phyloP scores from a whole-genome alignment of 2,888 invertebrate species.

The Cenopis cana region DNA sequence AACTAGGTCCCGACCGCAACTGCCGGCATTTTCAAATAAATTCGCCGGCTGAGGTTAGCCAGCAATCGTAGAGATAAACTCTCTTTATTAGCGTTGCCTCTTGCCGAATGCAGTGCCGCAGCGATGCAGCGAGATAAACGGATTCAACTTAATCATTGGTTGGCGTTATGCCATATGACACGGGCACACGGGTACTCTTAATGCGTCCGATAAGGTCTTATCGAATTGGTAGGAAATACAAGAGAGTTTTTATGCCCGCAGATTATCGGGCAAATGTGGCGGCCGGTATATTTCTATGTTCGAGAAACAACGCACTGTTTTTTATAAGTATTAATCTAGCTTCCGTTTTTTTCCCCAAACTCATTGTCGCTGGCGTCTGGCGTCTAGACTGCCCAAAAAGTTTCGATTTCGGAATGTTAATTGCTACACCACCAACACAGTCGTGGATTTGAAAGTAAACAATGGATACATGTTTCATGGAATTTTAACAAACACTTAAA shows the following conservation, averaged over 20 bases:
- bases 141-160: constrained; percentile 43
- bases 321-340: constrained; percentile 31
- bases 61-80: constrained; percentile 42
- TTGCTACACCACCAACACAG: constrained; percentile 20
- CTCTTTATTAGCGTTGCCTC: constrained; percentile 42
- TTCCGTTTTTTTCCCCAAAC: constrained; percentile 34
- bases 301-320: constrained; percentile 31
- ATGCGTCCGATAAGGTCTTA: constrained; percentile 40
- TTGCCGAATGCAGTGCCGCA: constrained; percentile 38
- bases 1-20: constrained; percentile 40
- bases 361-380: constrained; percentile 5
- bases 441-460: constrained; percentile 5
- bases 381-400: constrained; percentile 32
- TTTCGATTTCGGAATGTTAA: constrained; percentile 31
- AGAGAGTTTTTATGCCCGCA: constrained; percentile 15
- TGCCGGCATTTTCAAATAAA: constrained; percentile 41
- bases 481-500: not conserved
- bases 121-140: constrained; percentile 42
- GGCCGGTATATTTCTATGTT: constrained; percentile 34
- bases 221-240: constrained; percentile 41
- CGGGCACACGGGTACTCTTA: constrained; percentile 21
- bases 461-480: constrained; percentile 9
- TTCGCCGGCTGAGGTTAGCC: constrained; percentile 38
- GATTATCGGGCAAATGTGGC: constrained; percentile 31
- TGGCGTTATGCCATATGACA: constrained; percentile 42